Evolutionary conservation across 2,888 invertebrate species (phyloP).

Genomic region (Calephelis perditalis): DNA sequence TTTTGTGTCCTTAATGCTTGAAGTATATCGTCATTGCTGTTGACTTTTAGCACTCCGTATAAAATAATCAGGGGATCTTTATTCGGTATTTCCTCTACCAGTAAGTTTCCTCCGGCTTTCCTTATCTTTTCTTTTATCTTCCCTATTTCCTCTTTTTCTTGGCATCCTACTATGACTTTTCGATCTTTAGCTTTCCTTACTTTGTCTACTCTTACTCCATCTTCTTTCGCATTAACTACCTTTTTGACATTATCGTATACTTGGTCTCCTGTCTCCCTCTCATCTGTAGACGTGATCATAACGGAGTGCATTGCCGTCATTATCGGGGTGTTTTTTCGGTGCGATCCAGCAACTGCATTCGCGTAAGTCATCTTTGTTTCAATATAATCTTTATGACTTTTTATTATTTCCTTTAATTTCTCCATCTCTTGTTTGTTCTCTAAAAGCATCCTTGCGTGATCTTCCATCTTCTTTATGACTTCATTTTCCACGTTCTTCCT

Average conservation of each 20-base stretch:
- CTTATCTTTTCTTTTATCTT: constrained; percentile 18
- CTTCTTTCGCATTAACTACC: constrained; percentile 19
- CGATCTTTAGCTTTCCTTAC: constrained; percentile 23
- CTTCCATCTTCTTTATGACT: neutral
- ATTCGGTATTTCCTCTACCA: constrained; percentile 19
- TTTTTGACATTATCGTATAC: constrained; percentile 17
- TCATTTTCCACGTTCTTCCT: neutral
- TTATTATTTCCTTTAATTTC: neutral
- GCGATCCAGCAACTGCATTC: neutral
- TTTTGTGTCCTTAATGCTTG: constrained; percentile 20
- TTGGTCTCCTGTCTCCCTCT: constrained; percentile 19
- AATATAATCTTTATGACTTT: neutral
- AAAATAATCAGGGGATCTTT: constrained; percentile 22
- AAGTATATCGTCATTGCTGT: constrained; percentile 17
- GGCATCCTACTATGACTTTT: constrained; percentile 22
- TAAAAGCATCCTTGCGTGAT: neutral
- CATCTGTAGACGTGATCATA: constrained; percentile 16
- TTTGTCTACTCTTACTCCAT: constrained; percentile 16
- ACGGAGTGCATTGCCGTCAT: constrained; percentile 16
- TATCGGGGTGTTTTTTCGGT: neutral
- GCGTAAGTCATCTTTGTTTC: constrained; percentile 11
- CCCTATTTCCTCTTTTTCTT: constrained; percentile 16
- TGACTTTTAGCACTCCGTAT: constrained; percentile 2
- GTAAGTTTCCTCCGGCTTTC: constrained; percentile 1
- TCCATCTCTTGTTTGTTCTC: neutral